Evolutionary conservation across 2,888 invertebrate species (phyloP), one percentile per base, ranked within the genome.

Genomic region (Drosophila macrospina): DNA sequence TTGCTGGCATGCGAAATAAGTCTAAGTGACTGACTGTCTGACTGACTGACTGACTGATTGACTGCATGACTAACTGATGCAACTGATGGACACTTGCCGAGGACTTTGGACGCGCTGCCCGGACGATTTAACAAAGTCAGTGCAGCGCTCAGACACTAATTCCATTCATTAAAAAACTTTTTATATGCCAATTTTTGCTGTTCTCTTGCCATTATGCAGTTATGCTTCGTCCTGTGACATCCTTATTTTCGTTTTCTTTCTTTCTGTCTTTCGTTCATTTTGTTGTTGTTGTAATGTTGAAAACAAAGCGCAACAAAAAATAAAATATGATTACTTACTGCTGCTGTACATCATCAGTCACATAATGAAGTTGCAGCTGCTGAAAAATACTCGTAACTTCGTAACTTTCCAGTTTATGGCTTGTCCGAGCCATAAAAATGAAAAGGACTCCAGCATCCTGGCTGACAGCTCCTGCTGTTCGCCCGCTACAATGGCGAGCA

Each of bases 131-230:
- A 80, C 85, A 83, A 82, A 83, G 76, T 83, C 83, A 72, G 71
- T 82, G 85, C 83, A 80, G 70, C 30, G 52, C 77, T 77, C 71
- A 80, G 84, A 86, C 84, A 86, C 85, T 85, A 85, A 85, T 85
- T 84, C 80, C 82, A 86, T 86, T 86, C 85, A 85, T 85, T 85
- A 86, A 85, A 83, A 85, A 83, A 86, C 86, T 88, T 83, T 83
- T 86, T 88, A 82, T 83, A 72, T 88, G 86, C 86, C 83, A 83
- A 82, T 87, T 87, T 83, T 66, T 87, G 73, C 60, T 69, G 50
- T 65, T 63, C 74, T 65, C 74, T 63, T 56, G 52, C 57, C 74
- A 73, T 78, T 78, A 75, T 78, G 78, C 74, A 77, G 74, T 74
- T 77, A 73, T 57, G 73, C 61, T 39, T 36, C 51, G 41, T 56